Evolutionary conservation across 2,888 invertebrate genomes (phyloP).

Genomic region (Agrilus cyanescens): DNA sequence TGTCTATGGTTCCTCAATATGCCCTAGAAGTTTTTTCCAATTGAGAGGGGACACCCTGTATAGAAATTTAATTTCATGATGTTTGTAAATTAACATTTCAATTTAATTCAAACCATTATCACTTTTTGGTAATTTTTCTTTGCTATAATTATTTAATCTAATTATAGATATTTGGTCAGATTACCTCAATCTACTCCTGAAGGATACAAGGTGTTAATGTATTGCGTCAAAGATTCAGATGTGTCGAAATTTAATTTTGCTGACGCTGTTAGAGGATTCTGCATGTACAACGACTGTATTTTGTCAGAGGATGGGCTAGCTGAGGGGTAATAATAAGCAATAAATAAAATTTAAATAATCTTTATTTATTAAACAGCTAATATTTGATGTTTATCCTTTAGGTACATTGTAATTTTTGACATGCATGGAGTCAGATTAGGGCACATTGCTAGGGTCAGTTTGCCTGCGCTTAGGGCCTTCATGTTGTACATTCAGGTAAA

Average conservation of each 20-base stretch:
- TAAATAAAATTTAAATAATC: background rate
- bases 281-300: conserved; percentile 55
- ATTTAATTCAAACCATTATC: too few relatives aligned
- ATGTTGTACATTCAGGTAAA: conserved; percentile 56
- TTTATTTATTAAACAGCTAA: background rate
- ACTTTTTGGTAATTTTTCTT: too few relatives aligned
- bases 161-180: conserved; percentile 48
- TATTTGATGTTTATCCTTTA: conserved; percentile 34
- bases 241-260: conserved; percentile 52
- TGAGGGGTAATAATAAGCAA: conserved; percentile 27
- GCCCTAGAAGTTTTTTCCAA: too few relatives aligned
- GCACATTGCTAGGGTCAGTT: conserved; percentile 50
- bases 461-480: conserved; percentile 50
- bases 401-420: conserved; percentile 53
- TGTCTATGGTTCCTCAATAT: too few relatives aligned
- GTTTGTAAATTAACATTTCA: too few relatives aligned
- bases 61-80: too few relatives aligned
- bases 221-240: conserved; percentile 47
- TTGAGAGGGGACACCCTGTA: too few relatives aligned
- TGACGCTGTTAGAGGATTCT: conserved; percentile 50
- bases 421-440: conserved; percentile 56
- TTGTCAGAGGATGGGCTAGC: conserved; percentile 46
- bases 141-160: conserved; percentile 9
- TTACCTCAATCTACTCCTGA: conserved; percentile 49
- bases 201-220: conserved; percentile 49